Conservation (phyloP, 2,797 vertebrate species). For the Loriculus beryllinus region DNA sequence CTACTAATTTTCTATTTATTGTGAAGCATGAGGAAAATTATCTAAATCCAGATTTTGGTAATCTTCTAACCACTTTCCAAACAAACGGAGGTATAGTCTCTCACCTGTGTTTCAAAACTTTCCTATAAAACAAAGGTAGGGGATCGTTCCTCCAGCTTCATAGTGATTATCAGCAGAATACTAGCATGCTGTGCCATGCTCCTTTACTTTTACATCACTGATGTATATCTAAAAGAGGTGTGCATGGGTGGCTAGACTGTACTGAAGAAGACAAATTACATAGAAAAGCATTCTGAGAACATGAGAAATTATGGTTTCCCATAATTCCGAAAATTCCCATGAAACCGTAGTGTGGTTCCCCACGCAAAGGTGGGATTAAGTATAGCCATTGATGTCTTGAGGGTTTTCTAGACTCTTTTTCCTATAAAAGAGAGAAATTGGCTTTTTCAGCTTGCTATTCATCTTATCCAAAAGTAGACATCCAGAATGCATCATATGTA, state of each 20-base stretch:
- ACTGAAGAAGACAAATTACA: not conserved
- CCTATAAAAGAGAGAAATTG: not conserved
- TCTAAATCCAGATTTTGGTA: not conserved
- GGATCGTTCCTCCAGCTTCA: not conserved
- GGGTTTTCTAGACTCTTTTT: not conserved
- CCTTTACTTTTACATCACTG: not conserved
- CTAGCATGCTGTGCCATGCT: accelerated
- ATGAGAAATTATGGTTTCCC: not conserved
- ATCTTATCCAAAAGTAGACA: not conserved
- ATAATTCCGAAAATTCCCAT: too few relatives aligned
- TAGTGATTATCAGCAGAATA: not conserved
- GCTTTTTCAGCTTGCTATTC: not conserved
- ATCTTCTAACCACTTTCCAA: not conserved
- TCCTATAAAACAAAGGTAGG: not conserved
- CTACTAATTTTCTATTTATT: not conserved
- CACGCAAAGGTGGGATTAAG: not conserved
- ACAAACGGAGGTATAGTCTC: not conserved
- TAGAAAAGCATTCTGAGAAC: not conserved
- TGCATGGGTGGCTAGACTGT: not conserved
- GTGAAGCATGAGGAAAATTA: not conserved
- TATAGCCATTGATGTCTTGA: not conserved
- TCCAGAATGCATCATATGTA: not conserved
- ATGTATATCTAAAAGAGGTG: not conserved
- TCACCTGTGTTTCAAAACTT: not conserved
- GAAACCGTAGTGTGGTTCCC: too few relatives aligned